phyloP scores from a whole-genome alignment of 2,797 vertebrate species.

The Parauchenoglanis punctatus region DNA sequence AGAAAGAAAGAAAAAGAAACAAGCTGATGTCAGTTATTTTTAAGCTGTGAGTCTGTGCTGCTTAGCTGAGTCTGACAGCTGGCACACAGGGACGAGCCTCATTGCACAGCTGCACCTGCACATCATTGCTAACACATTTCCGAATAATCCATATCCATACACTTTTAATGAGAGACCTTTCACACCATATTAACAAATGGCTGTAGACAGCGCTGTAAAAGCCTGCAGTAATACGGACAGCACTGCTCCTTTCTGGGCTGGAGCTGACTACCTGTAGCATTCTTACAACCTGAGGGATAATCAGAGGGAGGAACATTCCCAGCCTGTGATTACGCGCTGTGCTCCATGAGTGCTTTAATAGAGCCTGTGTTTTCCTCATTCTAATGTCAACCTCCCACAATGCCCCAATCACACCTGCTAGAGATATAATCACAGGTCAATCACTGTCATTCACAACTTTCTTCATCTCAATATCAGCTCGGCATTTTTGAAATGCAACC shows the following conservation, averaged over 20 bases:
- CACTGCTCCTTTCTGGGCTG: background rate
- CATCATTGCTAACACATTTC: background rate
- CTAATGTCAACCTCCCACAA: conserved; percentile 51
- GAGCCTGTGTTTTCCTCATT: conserved; percentile 48
- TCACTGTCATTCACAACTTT: conserved; percentile 60
- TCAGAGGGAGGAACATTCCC: conserved; percentile 41
- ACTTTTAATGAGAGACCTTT: conserved; percentile 38
- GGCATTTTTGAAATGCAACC: conserved; percentile 49
- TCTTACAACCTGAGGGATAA: conserved; percentile 33
- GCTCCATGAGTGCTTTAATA: conserved; percentile 32
- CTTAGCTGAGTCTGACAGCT: conserved; percentile 17
- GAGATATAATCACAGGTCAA: conserved; percentile 62
- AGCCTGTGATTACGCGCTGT: conserved; percentile 30
- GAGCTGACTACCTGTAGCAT: conserved; percentile 34
- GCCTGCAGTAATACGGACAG: background rate
- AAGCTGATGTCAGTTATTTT: background rate
- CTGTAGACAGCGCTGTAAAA: conserved; percentile 1
- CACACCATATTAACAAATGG: conserved; percentile 31
- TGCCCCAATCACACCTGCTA: conserved; percentile 54
- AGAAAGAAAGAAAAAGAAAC: conserved; percentile 27
- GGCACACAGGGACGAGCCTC: conserved; percentile 8
- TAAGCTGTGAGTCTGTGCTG: conserved; percentile 14
- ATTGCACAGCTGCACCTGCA: conserved; percentile 25
- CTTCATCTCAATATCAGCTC: conserved; percentile 54
- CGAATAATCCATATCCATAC: conserved; percentile 38